A percentile compares a stretch with the other conserved stretches of the same genome.
Conservation (phyloP, 2,888 invertebrate species). For the Caenorhabditis plicata region DNA sequence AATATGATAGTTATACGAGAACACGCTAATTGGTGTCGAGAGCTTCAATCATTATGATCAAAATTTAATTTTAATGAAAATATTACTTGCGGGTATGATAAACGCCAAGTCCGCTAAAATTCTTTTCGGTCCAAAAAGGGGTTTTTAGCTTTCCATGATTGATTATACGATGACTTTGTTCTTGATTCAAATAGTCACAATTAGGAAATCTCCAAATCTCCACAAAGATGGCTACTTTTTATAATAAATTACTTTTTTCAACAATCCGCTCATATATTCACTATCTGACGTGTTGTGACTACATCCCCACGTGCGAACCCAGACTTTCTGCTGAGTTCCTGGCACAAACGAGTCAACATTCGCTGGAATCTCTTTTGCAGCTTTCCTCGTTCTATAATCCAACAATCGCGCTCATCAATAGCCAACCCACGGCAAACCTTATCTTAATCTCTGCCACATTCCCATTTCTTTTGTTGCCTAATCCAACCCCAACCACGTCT, state of each 20-base stretch:
- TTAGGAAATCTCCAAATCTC: not conserved
- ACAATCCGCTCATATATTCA: slow-evolving; percentile 96
- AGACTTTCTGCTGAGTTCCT: slow-evolving; percentile 41
- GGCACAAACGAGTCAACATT: slow-evolving; percentile 46
- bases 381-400: slow-evolving; percentile 19
- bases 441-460: slow-evolving; percentile 36
- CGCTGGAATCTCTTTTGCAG: slow-evolving; percentile 6
- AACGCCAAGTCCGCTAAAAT: no score
- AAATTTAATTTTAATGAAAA: no score
- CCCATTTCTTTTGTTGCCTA: slow-evolving; percentile 4
- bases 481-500: slow-evolving; percentile 29
- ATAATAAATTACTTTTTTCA: slow-evolving; percentile 73
- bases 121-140: no score
- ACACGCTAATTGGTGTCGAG: no score
- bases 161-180: no score
- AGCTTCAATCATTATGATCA: no score
- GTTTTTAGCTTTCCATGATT: no score
- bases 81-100: no score
- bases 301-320: slow-evolving; percentile 58
- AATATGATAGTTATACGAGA: no score
- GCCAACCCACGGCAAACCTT: slow-evolving; percentile 9
- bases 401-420: not conserved
- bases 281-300: slow-evolving; percentile 91
- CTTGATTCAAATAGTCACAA: no score
- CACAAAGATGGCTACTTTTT: not conserved